Percentiles rank a stretch among this genome's conserved stretches.
phyloP scores from a whole-genome alignment of 2,888 invertebrate species.

The Geotrupes spiniger region DNA sequence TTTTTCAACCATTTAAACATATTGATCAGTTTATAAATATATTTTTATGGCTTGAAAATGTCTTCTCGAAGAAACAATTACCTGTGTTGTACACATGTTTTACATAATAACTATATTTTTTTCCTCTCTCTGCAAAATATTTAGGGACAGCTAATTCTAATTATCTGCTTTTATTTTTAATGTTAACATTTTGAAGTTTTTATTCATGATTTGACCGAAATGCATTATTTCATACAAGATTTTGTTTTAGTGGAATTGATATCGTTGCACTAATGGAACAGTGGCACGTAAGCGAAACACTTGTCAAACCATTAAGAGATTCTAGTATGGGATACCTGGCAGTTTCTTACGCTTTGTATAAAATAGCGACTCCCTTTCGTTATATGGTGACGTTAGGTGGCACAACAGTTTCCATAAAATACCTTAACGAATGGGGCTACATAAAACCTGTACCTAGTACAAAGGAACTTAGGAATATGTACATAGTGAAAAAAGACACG shows the following conservation, averaged over 20 bases:
- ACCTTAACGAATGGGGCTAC: constrained; percentile 74
- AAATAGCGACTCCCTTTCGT: constrained; percentile 84
- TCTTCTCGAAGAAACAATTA: too few species aligned
- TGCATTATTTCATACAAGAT: not conserved
- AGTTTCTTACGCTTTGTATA: constrained; percentile 88
- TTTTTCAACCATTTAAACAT: too few species aligned
- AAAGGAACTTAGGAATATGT: constrained; percentile 62
- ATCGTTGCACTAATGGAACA: constrained; percentile 74
- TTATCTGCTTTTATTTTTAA: constrained; percentile 5
- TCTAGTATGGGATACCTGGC: constrained; percentile 88
- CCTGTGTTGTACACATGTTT: too few species aligned
- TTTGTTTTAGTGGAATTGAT: constrained; percentile 82
- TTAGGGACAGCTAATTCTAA: too few species aligned
- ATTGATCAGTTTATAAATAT: too few species aligned
- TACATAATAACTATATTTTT: too few species aligned
- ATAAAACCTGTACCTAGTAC: constrained; percentile 77
- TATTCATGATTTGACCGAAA: not conserved
- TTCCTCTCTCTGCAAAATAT: too few species aligned
- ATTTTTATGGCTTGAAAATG: too few species aligned
- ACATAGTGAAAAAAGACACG: constrained; percentile 60
- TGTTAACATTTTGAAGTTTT: too few species aligned
- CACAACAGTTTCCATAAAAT: constrained; percentile 81
- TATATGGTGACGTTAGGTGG: constrained; percentile 92
- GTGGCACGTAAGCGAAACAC: constrained; percentile 72
- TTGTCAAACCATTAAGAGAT: constrained; percentile 72